Evolutionary conservation across 2,113 vertebrate genomes (phyloP), one percentile per base, ranked within the genome.

Genomic region (Scartelaos histophorus): DNA sequence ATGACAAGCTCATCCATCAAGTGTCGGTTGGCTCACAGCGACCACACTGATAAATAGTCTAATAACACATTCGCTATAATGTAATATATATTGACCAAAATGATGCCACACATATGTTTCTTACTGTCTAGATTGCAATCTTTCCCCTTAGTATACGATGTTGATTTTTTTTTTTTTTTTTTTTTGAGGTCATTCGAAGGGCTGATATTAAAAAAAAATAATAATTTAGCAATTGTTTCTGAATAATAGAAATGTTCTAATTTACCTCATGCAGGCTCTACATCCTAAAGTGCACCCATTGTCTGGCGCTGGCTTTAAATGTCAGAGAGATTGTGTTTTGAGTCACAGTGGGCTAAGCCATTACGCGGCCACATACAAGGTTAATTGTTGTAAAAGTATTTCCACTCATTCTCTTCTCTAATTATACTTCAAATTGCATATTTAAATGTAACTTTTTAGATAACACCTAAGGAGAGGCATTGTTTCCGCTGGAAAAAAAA

Each of bases 281-380:
- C 88, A 86, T 92, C 82, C 83, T 85, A 88, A 88, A 88, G 87
- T 88, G 84, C 86, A 88, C 85, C 81, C 80, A 89, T 87, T 90
- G 91, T 83, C 87, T 88, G 76, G 90, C 80, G 85, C 85, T 89
- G 83, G 87, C 87, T 92, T 89, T 90, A 93, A 92, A 93, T 93
- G 91, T 92, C 92, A 92, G 76, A 88, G 85, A 90, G 86, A 92
- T 88, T 92, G 88, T 88, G 84, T 91, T 93, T 91, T 90, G 81
- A 90, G 89, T 92, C 93, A 91, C 93, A 93, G 92, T 93, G 85
- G 92, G 92, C 84, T 84, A 90, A 87, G 90, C 88, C 87, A 94
- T 94, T 94, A 93, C 79, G 87, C 78, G 92, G 88, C 93, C 92
- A 92, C 93, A 93, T 93, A 90, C 91, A 92, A 93, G 91, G 91